Evolutionary conservation across 92 coral and sea anemone genomes (phyloP).

Genomic region (Palythoa caribaeorum): DNA sequence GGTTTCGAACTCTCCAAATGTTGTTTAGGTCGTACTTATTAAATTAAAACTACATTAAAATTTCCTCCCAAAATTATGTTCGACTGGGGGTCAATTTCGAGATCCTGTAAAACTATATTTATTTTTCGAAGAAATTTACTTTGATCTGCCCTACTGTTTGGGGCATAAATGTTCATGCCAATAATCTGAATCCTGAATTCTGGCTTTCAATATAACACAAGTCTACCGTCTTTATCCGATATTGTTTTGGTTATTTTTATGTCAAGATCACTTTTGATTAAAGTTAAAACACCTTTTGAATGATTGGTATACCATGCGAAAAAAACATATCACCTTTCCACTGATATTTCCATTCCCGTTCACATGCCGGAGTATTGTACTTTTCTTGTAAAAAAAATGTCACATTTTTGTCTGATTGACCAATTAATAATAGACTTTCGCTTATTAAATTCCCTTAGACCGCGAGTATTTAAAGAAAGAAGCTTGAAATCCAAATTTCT

Average conservation of each 20-base stretch:
- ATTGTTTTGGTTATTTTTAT: neutral
- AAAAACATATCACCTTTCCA: too few species aligned
- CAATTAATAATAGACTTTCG: conserved; percentile 42
- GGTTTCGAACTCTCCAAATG: too few species aligned
- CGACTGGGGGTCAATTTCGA: too few species aligned
- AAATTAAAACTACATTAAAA: too few species aligned
- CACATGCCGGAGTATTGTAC: too few species aligned
- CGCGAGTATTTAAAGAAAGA: conserved; percentile 29
- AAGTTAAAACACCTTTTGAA: conserved; percentile 33
- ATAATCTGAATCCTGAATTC: conserved; percentile 7
- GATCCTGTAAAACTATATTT: too few species aligned
- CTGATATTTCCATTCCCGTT: too few species aligned
- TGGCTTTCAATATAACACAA: too few species aligned
- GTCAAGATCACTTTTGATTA: neutral
- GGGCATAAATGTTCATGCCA: conserved; percentile 55
- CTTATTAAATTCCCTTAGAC: conserved; percentile 15
- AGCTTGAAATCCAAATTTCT: conserved; percentile 29
- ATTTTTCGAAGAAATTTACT: conserved; percentile 17
- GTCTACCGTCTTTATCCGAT: too few species aligned
- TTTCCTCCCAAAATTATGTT: too few species aligned
- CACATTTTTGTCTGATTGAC: conserved; percentile 21
- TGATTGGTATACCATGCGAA: conserved; percentile 42
- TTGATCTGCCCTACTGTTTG: conserved; percentile 41
- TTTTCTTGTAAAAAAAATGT: neutral
- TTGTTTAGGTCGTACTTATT: too few species aligned